Evolutionary conservation across 2,888 invertebrate genomes (phyloP).

Genomic region (Andrena minutula): DNA sequence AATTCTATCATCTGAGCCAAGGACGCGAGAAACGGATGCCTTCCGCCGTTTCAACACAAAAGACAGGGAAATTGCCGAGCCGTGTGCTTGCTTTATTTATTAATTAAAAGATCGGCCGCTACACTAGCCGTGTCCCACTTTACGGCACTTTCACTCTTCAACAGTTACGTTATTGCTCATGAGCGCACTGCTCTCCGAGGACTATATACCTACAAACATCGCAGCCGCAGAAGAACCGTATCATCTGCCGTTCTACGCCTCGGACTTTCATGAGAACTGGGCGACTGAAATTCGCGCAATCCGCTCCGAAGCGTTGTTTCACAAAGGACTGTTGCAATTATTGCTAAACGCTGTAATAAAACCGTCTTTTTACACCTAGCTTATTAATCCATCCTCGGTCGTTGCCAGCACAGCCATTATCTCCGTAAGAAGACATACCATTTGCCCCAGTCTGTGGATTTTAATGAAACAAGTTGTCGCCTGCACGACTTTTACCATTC

Average conservation of each 20-base stretch:
- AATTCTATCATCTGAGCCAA: constrained; percentile 50
- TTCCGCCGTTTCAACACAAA: constrained; percentile 42
- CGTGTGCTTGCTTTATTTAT: constrained; percentile 75
- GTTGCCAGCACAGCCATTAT: constrained; percentile 4
- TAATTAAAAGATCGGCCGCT: constrained; percentile 76
- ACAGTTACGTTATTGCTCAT: constrained; percentile 83
- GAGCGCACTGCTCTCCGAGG: constrained; percentile 68
- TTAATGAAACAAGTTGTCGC: not conserved
- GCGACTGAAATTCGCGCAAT: constrained; percentile 65
- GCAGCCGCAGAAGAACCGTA: constrained; percentile 54
- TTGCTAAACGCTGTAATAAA: constrained; percentile 44
- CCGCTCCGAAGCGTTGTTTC: constrained; percentile 52
- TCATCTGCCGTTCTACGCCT: constrained; percentile 62
- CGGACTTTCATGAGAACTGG: constrained; percentile 71
- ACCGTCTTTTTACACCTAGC: constrained; percentile 24
- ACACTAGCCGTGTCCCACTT: constrained; percentile 78
- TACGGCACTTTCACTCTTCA: constrained; percentile 84
- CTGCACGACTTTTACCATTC: not conserved
- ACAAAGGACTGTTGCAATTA: constrained; percentile 67
- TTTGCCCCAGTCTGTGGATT: not conserved
- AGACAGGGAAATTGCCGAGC: constrained; percentile 41
- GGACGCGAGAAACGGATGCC: constrained; percentile 59
- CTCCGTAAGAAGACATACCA: not conserved
- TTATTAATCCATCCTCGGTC: not conserved
- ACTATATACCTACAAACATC: constrained; percentile 56